These are phyloP conservation scores for Limonius californicus DNA, from an alignment of 1,140 invertebrate species.

Conservation along the genomic window DNA sequence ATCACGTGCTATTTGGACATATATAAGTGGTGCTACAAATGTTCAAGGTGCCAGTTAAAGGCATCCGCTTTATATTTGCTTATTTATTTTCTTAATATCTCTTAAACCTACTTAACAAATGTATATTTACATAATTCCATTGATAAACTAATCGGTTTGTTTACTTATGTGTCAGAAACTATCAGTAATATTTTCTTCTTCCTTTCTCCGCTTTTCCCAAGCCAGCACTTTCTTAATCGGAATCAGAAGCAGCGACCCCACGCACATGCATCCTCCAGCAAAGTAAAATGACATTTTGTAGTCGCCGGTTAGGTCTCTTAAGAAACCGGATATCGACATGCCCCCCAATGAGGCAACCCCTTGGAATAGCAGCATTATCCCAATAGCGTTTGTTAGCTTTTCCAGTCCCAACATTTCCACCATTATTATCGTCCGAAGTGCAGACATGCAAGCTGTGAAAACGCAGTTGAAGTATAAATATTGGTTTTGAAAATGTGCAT, in stretches of 20 bases:
- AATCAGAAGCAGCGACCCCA: slow-evolving; percentile 37
- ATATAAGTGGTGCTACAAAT: too few species aligned
- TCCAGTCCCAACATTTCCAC: slow-evolving; percentile 93
- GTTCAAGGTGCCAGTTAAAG: too few species aligned
- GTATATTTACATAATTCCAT: background rate
- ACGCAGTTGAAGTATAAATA: background rate
- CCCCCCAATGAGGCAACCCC: slow-evolving; percentile 87
- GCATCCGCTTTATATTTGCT: too few species aligned
- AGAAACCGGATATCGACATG: slow-evolving; percentile 64
- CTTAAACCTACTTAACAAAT: too few species aligned
- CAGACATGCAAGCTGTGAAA: slow-evolving; percentile 85
- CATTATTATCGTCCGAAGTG: slow-evolving; percentile 92
- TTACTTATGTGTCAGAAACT: background rate
- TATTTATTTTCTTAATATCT: too few species aligned
- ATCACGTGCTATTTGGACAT: too few species aligned
- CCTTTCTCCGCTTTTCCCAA: background rate
- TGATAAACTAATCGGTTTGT: background rate
- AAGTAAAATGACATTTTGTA: slow-evolving; percentile 87
- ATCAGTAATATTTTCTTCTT: background rate
- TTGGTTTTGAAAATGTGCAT: too few species aligned
- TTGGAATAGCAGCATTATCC: slow-evolving; percentile 88
- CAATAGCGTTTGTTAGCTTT: slow-evolving; percentile 94
- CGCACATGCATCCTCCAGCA: slow-evolving; percentile 58
- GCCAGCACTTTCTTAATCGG: slow-evolving; percentile 21
- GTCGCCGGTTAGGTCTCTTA: slow-evolving; percentile 79